A percentile compares a stretch with the other conserved stretches of the same genome.
These are phyloP conservation scores for Drosophila lini DNA, from an alignment of 1,140 invertebrate species.

Conservation along the genomic window DNA sequence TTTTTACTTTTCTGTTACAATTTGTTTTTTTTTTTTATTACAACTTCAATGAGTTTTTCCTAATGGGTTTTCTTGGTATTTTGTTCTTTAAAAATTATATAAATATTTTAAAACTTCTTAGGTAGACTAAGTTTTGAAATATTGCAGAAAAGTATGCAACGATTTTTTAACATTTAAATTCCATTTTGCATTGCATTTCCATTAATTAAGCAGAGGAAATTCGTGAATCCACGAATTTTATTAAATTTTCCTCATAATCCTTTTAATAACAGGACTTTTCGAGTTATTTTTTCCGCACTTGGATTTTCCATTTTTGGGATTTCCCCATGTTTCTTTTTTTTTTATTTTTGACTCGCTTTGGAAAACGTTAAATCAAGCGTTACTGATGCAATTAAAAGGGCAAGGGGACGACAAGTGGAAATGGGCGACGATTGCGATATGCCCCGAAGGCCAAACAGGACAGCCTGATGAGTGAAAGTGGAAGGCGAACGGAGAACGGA, in stretches of 20 bases:
- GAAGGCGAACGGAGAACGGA: conserved; percentile 2
- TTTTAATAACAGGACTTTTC: conserved; percentile 1
- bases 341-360: conserved; percentile 39
- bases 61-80: not conserved
- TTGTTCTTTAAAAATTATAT: not conserved
- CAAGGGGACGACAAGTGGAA: not conserved
- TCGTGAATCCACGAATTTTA: not conserved
- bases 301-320: conserved; percentile 16
- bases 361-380: conserved; percentile 75
- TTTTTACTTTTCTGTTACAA: not conserved
- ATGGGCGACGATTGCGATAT: conserved; percentile 19
- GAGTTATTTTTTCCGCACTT: conserved; percentile 1
- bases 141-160: not conserved
- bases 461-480: conserved; percentile 39
- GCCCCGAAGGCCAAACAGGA: conserved; percentile 40
- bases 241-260: not conserved
- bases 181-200: not conserved
- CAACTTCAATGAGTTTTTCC: not conserved
- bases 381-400: conserved; percentile 77
- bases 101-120: not conserved
- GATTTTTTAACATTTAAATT: no score
- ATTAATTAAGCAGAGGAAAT: not conserved
- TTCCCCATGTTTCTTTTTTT: not conserved
- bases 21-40: not conserved
- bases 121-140: not conserved